Base-by-base conservation (phyloP, 2,797 vertebrate species). In the Clarias laeviceps region DNA sequence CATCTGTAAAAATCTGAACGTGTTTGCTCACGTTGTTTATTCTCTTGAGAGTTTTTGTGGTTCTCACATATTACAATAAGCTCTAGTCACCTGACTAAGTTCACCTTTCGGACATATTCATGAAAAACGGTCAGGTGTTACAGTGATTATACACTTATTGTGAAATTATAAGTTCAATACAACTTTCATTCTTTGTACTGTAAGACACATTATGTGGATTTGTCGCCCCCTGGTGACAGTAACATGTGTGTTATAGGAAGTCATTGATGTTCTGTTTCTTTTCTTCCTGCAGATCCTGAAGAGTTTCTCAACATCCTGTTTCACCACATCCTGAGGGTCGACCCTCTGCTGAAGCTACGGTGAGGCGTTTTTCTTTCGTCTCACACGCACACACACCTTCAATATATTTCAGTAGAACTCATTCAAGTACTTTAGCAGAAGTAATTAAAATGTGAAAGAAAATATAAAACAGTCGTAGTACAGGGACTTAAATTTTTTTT, bases 241-340 rank as follows among this genome's bases (percentile, higher is more conserved):
- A 24, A 66, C 7, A 7, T n/a, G 5, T 32, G 4, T 54, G 18
- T 61, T 18, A 18, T 8, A 8, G 17, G 22, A 5, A 50, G 69
- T 45, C 4, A 37, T 45, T 62, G 11, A 0, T 62, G 56, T 54
- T 32, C 37, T 40, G 20, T 61, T 20, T 15, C 78, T 65, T 50
- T 66, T 0, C 14, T 22, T 37, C 66, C 1, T 73, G 50, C 91
- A 99, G 98, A 99, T 95, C 98, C 98, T 2, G 98, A 99, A 89
- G 98, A 99, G 93, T 99, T 99, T 92, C 95, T 99, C 88, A 99
- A 98, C 91, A 99, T 99, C 88, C 95, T 99, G 87, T 99, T 99
- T 92, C 97, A 99, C 93, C 98, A 99, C 93, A 99, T 99, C 93
- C 92, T 99, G 87, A 96, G 98, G 90, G 98, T 99, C 80, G 98